These are phyloP conservation scores for Oenanthe oenanthe DNA, from an alignment of 2,113 vertebrate species.

Conservation along the genomic window DNA sequence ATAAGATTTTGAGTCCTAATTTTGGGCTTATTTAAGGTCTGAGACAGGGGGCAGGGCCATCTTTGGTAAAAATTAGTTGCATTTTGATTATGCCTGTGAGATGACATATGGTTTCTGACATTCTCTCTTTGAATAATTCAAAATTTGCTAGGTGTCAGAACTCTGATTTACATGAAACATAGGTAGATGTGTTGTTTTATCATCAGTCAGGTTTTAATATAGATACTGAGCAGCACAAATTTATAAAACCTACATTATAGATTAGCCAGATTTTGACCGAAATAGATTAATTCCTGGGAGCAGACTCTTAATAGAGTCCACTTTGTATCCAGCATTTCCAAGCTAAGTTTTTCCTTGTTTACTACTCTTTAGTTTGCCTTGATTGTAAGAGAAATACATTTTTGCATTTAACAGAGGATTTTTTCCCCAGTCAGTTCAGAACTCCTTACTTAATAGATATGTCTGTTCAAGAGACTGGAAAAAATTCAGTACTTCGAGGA, in stretches of 20 bases:
- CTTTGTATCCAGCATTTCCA: neutral
- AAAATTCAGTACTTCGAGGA: neutral
- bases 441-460: neutral
- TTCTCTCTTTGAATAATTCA: neutral
- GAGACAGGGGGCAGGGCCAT: rapidly evolving
- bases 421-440: neutral
- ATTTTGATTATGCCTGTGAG: neutral
- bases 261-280: neutral
- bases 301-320: neutral
- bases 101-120: neutral
- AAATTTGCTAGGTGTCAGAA: neutral
- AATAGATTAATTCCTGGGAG: neutral
- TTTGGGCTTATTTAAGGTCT: neutral
- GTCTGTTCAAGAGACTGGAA: neutral
- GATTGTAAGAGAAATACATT: neutral
- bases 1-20: neutral
- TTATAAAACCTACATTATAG: neutral
- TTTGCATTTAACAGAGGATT: neutral
- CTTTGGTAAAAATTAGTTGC: neutral
- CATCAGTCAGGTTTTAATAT: neutral
- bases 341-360: neutral
- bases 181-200: neutral
- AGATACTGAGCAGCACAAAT: neutral
- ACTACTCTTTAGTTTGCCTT: neutral
- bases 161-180: neutral